A percentile compares a stretch with the other conserved stretches of the same genome.
These are phyloP conservation scores for Sycophila sp. DNA, from an alignment of 1,140 invertebrate genomes.

Conservation along the genomic window DNA sequence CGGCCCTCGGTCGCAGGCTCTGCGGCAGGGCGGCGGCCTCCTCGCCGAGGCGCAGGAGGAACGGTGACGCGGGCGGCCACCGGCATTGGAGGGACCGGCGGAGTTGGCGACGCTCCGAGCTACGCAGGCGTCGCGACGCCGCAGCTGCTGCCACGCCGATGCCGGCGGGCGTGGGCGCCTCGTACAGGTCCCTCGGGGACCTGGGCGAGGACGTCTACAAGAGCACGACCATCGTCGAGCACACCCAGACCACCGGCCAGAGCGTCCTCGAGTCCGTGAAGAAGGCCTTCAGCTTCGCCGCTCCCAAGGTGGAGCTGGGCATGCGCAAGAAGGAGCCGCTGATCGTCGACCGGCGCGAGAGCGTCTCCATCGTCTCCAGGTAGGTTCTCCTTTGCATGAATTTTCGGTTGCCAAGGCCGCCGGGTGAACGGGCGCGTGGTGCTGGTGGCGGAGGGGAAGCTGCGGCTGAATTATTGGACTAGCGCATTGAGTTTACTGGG, in stretches of 20 bases:
- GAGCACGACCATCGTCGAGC: slow-evolving; percentile 71
- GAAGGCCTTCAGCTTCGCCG: slow-evolving; percentile 71
- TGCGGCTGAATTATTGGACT: neutral
- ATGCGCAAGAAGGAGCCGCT: slow-evolving; percentile 66
- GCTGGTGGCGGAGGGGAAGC: neutral
- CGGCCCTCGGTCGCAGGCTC: neutral
- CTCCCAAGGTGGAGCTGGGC: slow-evolving; percentile 59
- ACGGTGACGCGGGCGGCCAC: neutral
- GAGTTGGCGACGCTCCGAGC: slow-evolving; percentile 34
- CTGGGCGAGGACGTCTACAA: slow-evolving; percentile 73
- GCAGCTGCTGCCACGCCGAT: slow-evolving; percentile 47
- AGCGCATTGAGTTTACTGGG: no score
- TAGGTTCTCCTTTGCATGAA: slow-evolving; percentile 54
- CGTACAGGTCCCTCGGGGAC: slow-evolving; percentile 72
- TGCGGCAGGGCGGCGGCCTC: neutral
- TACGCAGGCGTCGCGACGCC: slow-evolving; percentile 14
- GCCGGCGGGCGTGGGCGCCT: slow-evolving; percentile 71
- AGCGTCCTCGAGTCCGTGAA: slow-evolving; percentile 72
- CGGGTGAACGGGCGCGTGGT: neutral
- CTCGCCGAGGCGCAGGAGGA: neutral
- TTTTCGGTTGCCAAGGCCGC: no score
- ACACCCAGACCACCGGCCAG: slow-evolving; percentile 63
- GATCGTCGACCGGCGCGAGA: slow-evolving; percentile 64
- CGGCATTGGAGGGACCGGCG: slow-evolving; percentile 19
- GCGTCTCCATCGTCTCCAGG: slow-evolving; percentile 67